Conservation (phyloP, 2,888 invertebrate species). For the Coronaproctus castanopsis region DNA sequence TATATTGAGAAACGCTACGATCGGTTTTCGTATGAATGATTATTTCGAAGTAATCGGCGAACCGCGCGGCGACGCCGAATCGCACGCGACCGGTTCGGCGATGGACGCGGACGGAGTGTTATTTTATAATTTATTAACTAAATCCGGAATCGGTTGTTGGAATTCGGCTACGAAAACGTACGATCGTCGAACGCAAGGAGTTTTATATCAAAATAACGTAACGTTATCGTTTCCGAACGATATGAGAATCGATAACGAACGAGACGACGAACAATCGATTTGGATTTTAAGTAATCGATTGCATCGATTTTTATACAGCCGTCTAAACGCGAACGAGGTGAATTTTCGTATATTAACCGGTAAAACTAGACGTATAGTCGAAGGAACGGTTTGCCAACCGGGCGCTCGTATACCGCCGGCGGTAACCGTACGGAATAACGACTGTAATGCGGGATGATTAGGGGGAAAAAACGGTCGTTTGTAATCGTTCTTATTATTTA, state of each 20-base stretch:
- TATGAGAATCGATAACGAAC: constrained; percentile 34
- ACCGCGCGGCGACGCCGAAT: constrained; percentile 15
- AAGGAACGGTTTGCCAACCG: constrained; percentile 32
- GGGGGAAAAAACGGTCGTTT: neutral
- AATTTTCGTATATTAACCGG: constrained; percentile 53
- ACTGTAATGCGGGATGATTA: neutral
- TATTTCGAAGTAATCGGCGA: constrained; percentile 20
- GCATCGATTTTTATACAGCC: constrained; percentile 49
- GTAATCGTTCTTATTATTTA: no score
- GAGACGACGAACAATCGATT: constrained; percentile 29
- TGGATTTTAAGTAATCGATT: constrained; percentile 59
- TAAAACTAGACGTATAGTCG: constrained; percentile 33
- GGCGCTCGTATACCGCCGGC: neutral
- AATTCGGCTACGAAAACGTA: constrained; percentile 32
- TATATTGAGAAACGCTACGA: constrained; percentile 38
- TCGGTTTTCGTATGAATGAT: constrained; percentile 24
- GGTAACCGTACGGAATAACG: no score
- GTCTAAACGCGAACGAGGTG: constrained; percentile 35
- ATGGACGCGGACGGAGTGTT: constrained; percentile 50
- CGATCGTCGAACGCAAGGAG: constrained; percentile 18
- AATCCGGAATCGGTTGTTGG: constrained; percentile 61
- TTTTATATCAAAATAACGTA: constrained; percentile 34
- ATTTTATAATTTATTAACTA: constrained; percentile 52
- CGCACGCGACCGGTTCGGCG: constrained; percentile 50
- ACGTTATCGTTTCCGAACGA: constrained; percentile 54